Evolutionary conservation across 1,140 invertebrate genomes (phyloP).

Genomic region (Neodiprion lecontei): DNA sequence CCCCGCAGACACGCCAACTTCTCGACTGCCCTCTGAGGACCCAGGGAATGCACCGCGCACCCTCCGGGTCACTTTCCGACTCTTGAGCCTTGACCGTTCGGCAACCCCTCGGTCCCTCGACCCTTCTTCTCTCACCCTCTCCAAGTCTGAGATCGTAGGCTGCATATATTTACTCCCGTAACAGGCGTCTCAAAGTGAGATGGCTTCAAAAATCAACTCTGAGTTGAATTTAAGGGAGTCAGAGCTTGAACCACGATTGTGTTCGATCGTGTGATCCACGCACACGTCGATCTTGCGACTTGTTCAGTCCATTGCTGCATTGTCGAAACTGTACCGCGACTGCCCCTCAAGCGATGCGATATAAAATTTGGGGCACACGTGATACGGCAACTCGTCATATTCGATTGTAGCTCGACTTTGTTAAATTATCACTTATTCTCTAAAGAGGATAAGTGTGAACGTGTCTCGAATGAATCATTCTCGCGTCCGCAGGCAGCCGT

Average conservation of each 20-base stretch:
- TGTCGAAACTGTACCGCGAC: no score
- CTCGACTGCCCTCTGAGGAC: neutral
- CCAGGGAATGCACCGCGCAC: neutral
- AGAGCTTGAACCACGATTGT: no score
- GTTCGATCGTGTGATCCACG: no score
- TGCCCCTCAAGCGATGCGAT: neutral
- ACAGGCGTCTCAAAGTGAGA: no score
- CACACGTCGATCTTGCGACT: no score
- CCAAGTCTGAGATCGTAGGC: neutral
- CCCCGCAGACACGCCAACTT: neutral
- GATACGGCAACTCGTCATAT: neutral
- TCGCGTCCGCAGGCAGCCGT: no score
- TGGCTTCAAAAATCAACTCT: no score
- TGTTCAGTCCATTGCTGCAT: no score
- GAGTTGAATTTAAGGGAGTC: no score
- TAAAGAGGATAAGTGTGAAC: constrained; percentile 55
- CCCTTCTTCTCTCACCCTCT: neutral
- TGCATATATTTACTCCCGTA: neutral
- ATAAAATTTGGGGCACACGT: constrained; percentile 22
- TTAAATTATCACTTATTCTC: constrained; percentile 55
- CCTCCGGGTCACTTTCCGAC: constrained; percentile 2
- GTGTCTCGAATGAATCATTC: constrained; percentile 43
- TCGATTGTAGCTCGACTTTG: constrained; percentile 50
- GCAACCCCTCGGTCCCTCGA: neutral
- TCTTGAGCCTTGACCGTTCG: neutral